Base-by-base conservation (phyloP, 2,113 vertebrate species). In the Actinemys pallida region DNA sequence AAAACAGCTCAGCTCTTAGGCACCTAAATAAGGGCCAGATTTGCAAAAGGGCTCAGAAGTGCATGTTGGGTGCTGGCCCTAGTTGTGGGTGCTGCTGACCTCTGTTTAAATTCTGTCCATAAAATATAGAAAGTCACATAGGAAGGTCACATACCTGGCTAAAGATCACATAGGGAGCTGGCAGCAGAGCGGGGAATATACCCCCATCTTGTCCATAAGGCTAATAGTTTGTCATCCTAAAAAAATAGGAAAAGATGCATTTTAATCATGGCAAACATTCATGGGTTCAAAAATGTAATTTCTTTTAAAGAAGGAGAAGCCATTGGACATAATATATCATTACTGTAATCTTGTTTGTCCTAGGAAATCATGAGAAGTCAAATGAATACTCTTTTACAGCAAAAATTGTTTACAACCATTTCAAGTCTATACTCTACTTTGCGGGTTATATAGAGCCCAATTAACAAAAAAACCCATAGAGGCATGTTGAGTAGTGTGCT, bases 321-420 rank as follows among this genome's bases (percentile, higher is more conserved):
- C 11, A 2, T 86, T 22, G 95, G 96, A 93, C 93, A 90, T 1
- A 92, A 91, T 86, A 90, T 87, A 95, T 97, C 53, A 82, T 50
- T 54, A 87, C 92, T 89, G 50, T 62, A 95, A 65, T 65, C 7
- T 65, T 65, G 31, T 65, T 88, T 97, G 86, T 93, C 90, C 45
- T 92, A 95, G 94, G 95, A 97, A 95, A 96, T 96, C 90, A 86
- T 96, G 96, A 97, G 95, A 96, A 95, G 96, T 94, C 96, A 89
- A 49, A 85, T 92, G 90, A 96, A 93, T 81, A 91, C 90, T 76
- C 1, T 65, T 95, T 96, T 95, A 94, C 96, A 95, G 47, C 0
- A 2, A 20, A 83, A 95, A 88, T 42, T 50, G 25, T 65, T 35
- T 19, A 47, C 84, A 93, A 79, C 86, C 62, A 78, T 1, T 82